A percentile compares a stretch with the other conserved stretches of the same genome.
phyloP scores from a whole-genome alignment of 2,888 invertebrate genomes.

The Conops quadrifasciatus region DNA sequence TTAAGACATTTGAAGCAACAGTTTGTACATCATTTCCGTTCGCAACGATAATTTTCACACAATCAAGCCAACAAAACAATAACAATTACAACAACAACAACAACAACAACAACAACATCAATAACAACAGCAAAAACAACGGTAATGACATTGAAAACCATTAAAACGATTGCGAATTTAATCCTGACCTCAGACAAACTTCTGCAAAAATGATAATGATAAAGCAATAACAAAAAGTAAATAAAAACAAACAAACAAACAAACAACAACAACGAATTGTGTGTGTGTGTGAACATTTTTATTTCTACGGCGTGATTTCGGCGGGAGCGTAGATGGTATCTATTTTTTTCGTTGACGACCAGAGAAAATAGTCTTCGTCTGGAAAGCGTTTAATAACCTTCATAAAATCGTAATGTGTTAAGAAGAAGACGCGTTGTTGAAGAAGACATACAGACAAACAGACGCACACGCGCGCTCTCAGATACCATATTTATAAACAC shows the following conservation, averaged over 20 bases:
- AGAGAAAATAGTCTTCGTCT: not conserved
- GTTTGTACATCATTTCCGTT: not conserved
- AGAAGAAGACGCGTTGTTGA: not conserved
- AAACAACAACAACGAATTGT: not conserved
- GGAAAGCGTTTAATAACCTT: conserved; percentile 4
- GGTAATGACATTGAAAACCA: too few species aligned
- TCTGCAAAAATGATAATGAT: conserved; percentile 2
- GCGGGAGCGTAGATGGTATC: not conserved
- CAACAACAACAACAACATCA: not conserved
- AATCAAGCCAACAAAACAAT: not conserved
- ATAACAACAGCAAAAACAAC: not conserved
- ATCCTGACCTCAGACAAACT: conserved; percentile 3
- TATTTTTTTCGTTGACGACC: not conserved
- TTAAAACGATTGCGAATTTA: not conserved
- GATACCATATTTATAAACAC: not conserved
- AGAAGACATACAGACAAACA: conserved; percentile 1
- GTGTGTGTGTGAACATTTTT: not conserved
- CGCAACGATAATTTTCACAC: too few species aligned
- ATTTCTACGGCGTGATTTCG: not conserved
- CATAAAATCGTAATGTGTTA: not conserved
- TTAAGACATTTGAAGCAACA: not conserved
- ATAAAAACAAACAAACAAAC: not conserved
- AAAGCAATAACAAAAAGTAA: not conserved
- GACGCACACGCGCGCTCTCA: conserved; percentile 3
- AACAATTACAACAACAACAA: not conserved